Evolutionary conservation across 2,113 vertebrate species (phyloP), one percentile per base, ranked within the genome.

Genomic region (Phylloscopus whistleri): DNA sequence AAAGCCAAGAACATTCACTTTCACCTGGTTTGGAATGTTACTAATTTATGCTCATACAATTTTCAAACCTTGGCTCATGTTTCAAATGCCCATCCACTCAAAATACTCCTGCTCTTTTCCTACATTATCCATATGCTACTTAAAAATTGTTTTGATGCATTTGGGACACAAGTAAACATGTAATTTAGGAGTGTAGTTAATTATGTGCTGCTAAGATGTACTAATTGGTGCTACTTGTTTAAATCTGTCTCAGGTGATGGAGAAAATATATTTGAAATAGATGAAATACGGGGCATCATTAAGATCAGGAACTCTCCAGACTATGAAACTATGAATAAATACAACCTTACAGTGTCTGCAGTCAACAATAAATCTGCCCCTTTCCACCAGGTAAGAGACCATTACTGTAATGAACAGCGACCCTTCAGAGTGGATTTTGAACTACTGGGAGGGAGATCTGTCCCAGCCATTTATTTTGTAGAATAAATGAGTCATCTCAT

Each of bases 351-450:
- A 73, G 89, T 96, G 81, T 96, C 46, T 44, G 96, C 97, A 76
- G 43, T 86, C 91, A 97, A 97, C 88, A 95, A 62, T 52, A 97
- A 96, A 92, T 96, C 96, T 51, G 81, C 90, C 16, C 97, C 96
- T 51, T 97, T 96, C 74, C 9, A 90, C 58, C 52, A 97, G 96
- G 97, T 97, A 95, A 97, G 80, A 58, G 53, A 44, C 14, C 10
- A 11, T 67, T 79, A 24, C 8, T 89, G 30, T 62, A 87, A 89
- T 28, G 4, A 89, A 58, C 16, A 41, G 46, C 3, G 9, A 62
- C 33, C n/a, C 33, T 44, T 79, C n/a, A 70, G 72, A 80, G 68
- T n/a, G 68, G 28, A 84, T 77, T 78, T 84, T 77, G 39, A 92
- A 39, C 27, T 51, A 6, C 8, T 52, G 52, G 48, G 69, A 92